phyloP scores from a whole-genome alignment of 1,140 invertebrate species.

The Rhyzopertha dominica region DNA sequence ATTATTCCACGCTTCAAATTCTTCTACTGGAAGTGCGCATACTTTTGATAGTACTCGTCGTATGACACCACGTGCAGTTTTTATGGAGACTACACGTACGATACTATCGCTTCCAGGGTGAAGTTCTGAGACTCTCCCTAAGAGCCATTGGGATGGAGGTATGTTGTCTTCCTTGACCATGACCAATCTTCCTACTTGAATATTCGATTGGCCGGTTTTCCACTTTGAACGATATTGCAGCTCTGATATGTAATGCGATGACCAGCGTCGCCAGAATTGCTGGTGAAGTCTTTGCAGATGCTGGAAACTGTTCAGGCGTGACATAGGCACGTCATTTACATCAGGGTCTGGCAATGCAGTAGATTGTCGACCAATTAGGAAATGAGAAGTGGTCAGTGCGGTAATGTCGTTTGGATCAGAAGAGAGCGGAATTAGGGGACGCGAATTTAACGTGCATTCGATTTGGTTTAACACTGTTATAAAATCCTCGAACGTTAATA shows the following conservation, averaged over 20 bases:
- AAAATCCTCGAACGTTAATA: conserved; percentile 1
- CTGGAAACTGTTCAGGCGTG: conserved; percentile 8
- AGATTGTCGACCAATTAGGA: neutral
- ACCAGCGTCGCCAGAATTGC: conserved; percentile 18
- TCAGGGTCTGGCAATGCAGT: neutral
- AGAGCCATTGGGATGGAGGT: conserved; percentile 23
- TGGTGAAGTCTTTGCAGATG: conserved; percentile 9
- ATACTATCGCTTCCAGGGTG: neutral
- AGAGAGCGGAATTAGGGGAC: neutral
- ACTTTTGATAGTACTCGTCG: neutral
- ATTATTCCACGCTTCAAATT: no score
- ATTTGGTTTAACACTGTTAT: neutral
- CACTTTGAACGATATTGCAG: conserved; percentile 7
- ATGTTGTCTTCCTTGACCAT: conserved; percentile 25
- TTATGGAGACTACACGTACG: neutral
- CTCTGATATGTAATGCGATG: conserved; percentile 13
- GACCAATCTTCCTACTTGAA: conserved; percentile 15
- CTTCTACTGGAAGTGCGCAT: neutral
- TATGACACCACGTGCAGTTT: neutral
- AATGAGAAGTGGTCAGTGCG: neutral
- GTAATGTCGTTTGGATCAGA: neutral
- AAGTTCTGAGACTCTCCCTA: neutral
- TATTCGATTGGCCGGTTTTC: neutral
- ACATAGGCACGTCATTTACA: neutral
- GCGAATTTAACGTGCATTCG: neutral